A percentile compares a stretch with the other conserved stretches of the same genome.
phyloP scores from a whole-genome alignment of 1,140 invertebrate species.

The Drosophila oshimai region DNA sequence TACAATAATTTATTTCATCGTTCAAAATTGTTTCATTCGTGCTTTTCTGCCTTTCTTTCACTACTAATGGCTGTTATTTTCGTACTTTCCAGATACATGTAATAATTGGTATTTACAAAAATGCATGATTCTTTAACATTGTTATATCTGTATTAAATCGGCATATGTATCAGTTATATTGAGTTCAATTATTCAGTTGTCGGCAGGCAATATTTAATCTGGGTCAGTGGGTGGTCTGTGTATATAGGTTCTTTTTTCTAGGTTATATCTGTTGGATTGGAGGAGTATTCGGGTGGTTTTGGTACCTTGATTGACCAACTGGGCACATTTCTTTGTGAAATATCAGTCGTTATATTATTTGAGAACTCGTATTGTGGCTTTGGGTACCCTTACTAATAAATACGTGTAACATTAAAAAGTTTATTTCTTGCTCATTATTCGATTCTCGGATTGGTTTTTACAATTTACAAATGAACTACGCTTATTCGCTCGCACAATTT shows the following conservation, averaged over 20 bases:
- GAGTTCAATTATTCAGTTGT: constrained; percentile 35
- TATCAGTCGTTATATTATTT: constrained; percentile 62
- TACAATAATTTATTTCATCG: constrained; percentile 71
- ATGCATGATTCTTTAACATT: constrained; percentile 46
- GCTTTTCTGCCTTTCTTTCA: constrained; percentile 53
- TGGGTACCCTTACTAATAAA: constrained; percentile 28
- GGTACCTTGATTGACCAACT: constrained; percentile 36
- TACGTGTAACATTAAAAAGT: constrained; percentile 69
- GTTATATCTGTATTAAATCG: constrained; percentile 53
- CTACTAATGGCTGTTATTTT: constrained; percentile 55
- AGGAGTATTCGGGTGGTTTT: constrained; percentile 7
- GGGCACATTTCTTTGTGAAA: constrained; percentile 38
- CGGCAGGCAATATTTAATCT: constrained; percentile 20
- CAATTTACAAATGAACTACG: constrained; percentile 70
- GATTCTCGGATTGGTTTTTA: constrained; percentile 43
- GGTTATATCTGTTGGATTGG: constrained; percentile 11
- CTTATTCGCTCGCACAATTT: constrained; percentile 39
- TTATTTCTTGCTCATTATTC: constrained; percentile 40
- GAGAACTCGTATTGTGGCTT: constrained; percentile 23
- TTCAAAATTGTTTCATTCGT: constrained; percentile 48
- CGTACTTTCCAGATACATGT: constrained; percentile 15
- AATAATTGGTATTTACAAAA: constrained; percentile 63
- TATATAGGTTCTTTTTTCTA: constrained; percentile 15
- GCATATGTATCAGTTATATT: constrained; percentile 27
- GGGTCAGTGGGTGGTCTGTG: constrained; percentile 39